Evolutionary conservation across 2,888 invertebrate genomes (phyloP).

Genomic region (Meliscaeva auricollis): DNA sequence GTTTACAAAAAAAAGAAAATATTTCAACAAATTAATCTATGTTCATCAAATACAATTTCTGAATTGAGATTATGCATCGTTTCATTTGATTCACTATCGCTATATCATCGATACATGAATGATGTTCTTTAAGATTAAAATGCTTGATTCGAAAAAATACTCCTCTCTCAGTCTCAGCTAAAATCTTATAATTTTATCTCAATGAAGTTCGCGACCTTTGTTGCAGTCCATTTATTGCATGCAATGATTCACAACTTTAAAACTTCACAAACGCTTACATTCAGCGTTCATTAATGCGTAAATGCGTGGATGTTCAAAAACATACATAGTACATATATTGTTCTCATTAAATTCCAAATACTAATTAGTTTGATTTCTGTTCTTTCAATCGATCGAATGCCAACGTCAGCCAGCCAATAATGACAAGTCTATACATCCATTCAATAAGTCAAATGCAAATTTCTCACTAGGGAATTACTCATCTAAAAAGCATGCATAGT

Average conservation of each 20-base stretch:
- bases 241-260: constrained; percentile 39
- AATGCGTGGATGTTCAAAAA: constrained; percentile 32
- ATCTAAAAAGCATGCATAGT: constrained; percentile 27
- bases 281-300: constrained; percentile 50
- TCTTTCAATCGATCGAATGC: constrained; percentile 5
- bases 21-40: no score
- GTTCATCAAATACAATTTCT: no score
- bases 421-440: constrained; percentile 9
- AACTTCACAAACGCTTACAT: constrained; percentile 50
- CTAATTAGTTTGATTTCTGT: constrained; percentile 58
- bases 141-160: not conserved
- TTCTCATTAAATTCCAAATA: constrained; percentile 51
- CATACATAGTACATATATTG: not conserved
- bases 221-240: constrained; percentile 54
- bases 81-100: no score
- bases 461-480: constrained; percentile 72
- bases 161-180: constrained; percentile 24
- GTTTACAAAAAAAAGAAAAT: no score
- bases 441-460: constrained; percentile 62
- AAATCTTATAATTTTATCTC: constrained; percentile 34
- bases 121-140: constrained; percentile 21
- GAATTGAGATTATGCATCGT: no score
- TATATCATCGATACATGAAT: constrained; percentile 17
- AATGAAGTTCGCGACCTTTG: constrained; percentile 73
- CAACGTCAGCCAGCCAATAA: not conserved